A percentile compares a stretch with the other conserved stretches of the same genome.
Conservation (phyloP, 2,113 vertebrate species). For the Zapus hudsonius region DNA sequence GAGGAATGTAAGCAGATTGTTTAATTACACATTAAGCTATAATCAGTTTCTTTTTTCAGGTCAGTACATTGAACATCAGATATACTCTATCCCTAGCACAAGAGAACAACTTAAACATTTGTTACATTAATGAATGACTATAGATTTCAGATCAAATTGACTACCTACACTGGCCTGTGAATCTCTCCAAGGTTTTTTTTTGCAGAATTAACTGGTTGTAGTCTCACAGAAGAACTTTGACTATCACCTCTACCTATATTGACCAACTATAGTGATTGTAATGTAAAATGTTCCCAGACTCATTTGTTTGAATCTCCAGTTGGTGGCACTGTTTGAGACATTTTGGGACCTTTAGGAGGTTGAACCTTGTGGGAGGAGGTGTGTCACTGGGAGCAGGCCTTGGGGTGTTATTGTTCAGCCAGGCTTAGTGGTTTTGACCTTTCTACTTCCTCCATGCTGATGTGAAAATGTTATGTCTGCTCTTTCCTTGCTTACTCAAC, state of each 20-base stretch:
- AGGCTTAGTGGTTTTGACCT: too few relatives aligned
- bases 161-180: constrained; percentile 65
- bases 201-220: constrained; percentile 75
- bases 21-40: neutral
- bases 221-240: constrained; percentile 62
- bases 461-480: too few relatives aligned
- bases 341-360: too few relatives aligned
- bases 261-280: constrained; percentile 65
- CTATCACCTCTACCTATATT: constrained; percentile 45
- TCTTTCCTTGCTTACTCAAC: too few relatives aligned
- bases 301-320: too few relatives aligned
- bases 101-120: neutral
- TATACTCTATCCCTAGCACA: neutral
- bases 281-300: too few relatives aligned
- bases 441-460: too few relatives aligned
- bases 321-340: too few relatives aligned
- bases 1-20: neutral
- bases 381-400: too few relatives aligned
- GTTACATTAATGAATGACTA: neutral
- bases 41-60: neutral
- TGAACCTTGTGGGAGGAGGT: too few relatives aligned
- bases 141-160: constrained; percentile 59
- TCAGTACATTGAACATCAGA: neutral
- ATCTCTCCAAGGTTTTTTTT: constrained; percentile 78
- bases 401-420: too few relatives aligned